Evolutionary conservation across 2,888 invertebrate species (phyloP), one percentile per base, ranked within the genome.

Genomic region (Rhodophaea formosa): DNA sequence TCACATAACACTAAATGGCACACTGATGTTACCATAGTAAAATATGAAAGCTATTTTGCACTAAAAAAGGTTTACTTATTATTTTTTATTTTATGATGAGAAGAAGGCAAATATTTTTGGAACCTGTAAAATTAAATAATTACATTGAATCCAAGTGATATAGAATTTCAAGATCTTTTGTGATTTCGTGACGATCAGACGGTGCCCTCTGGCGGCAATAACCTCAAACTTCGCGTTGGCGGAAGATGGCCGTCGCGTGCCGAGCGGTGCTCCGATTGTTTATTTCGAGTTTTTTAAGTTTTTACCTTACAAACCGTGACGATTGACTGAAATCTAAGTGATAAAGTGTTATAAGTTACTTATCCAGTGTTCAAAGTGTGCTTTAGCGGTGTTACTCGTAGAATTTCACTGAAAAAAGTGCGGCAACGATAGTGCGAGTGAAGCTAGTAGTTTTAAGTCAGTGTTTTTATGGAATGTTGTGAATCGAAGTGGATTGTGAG

Each of bases 201-300:
- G 17, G 67, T 78, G 79, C 84, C 89, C 82, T 86, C 89, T 89
- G 74, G 77, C 71, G 77, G 59, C 64, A 62, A 62, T 75, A 84
- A 81, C 78, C 76, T 82, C 64, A 82, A 88, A 86, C 81, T 75
- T 70, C 75, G 77, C 80, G 80, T 80, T 81, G 83, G 83, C 88
- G 88, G 88, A 90, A 90, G 86, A 90, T 90, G 89, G 90, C 90
- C 88, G 90, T 84, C 89, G 89, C 81, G 86, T 87, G 82, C 76
- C 76, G 86, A 78, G 75, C 80, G 86, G 82, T 75, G 88, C 88
- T 88, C 89, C 75, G 86, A 76, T 78, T 87, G 84, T 88, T 88
- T 88, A 87, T 79, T 74, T 77, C 80, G 78, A 74, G 51, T 78
- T 81, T 81, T 77, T 77, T 75, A 85, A 86, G 83, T 87, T 88